These are phyloP conservation scores for Aphidoletes aphidimyza DNA, from an alignment of 2,888 invertebrate genomes.

Conservation along the genomic window DNA sequence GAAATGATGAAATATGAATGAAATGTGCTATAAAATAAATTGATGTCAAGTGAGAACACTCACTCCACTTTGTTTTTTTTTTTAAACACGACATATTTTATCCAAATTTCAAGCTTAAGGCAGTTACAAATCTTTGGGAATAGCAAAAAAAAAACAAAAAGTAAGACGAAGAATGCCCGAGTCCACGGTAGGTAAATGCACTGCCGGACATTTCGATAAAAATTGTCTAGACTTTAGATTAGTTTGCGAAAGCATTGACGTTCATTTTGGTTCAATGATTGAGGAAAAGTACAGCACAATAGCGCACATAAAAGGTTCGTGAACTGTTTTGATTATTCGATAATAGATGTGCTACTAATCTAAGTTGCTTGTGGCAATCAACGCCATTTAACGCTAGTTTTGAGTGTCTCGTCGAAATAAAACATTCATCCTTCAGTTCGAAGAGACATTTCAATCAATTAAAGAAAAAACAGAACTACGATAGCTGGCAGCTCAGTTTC, in stretches of 20 bases:
- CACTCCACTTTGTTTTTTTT: too few species aligned
- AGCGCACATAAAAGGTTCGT: too few species aligned
- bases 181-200: background rate
- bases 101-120: background rate
- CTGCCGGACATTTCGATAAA: constrained; percentile 21
- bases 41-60: too few species aligned
- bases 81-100: background rate
- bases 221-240: constrained; percentile 26
- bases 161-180: too few species aligned
- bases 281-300: too few species aligned
- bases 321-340: background rate
- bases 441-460: background rate
- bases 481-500: background rate
- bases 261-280: background rate
- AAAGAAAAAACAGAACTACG: background rate
- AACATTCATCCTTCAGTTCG: too few species aligned
- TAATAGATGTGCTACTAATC: background rate
- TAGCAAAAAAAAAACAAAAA: too few species aligned
- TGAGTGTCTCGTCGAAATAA: too few species aligned
- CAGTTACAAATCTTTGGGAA: background rate
- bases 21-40: too few species aligned
- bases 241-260: background rate
- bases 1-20: background rate
- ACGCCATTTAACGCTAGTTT: too few species aligned
- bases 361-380: too few species aligned